Evolutionary conservation across 2,797 vertebrate genomes (phyloP), one percentile per base, ranked within the genome.

Genomic region (Cichlasoma orientale): DNA sequence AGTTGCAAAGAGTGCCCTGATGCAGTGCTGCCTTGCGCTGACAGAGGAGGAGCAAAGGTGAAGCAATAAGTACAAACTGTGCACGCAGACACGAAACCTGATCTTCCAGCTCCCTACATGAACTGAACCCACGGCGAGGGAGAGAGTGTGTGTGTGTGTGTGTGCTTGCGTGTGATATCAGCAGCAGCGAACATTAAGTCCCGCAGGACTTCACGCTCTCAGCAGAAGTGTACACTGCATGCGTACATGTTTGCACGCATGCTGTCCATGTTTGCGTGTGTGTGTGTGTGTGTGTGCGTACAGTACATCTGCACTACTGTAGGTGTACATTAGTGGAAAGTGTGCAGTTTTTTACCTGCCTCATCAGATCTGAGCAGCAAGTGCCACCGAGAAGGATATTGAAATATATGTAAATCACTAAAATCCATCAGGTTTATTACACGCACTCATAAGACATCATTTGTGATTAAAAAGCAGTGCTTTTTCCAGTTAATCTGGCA

Each of bases 51-150:
- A 92, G 92, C 92, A 92, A 92, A 93, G 92, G 92, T 91, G 90
- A 92, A 80, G 90, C 89, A 87, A 84, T 80, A 90, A 93, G 92
- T 89, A 95, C 91, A 94, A 92, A 93, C 92, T 93, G 90, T 91
- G 91, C 93, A 92, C 88, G 91, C 88, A 92, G 86, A 90, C 91
- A 89, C 88, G 92, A 94, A 94, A 95, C 92, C 92, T 94, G 94
- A 95, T 94, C 92, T 92, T 93, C 92, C 91, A 81, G 88, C 91
- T 93, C 89, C 90, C 80, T 16, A 82, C 92, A 84, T 74, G 75
- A 83, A 82, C 86, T 58, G 57, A 83, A 74, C 80, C 79, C 59
- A 27, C 75, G 56, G 80, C 86, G 89, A 86, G 90, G 87, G 86
- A 88, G 80, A 66, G 85, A 88, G 33, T 33, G 27, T 31, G 31